Evolutionary conservation across 1,140 invertebrate genomes (phyloP), one percentile per base, ranked within the genome.

Genomic region (Cephus cinctus): DNA sequence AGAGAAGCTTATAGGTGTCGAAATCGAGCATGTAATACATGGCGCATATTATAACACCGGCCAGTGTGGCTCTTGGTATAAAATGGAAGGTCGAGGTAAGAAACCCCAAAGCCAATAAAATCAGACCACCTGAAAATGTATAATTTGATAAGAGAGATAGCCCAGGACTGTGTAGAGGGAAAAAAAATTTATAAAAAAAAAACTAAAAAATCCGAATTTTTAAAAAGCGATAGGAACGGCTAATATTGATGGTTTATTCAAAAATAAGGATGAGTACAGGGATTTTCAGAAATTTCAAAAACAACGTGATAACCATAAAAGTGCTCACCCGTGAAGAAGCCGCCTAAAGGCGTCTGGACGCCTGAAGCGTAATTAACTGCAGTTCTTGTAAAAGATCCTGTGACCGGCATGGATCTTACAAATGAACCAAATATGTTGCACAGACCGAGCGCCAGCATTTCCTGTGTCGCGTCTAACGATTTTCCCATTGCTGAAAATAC

Each of bases 1-100:
- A 94, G 27, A 93, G 82, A 4, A 88, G 77, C 2, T 76, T 73
- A 44, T 90, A 82, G 6, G 85, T 84, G 39, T 86, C 78, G 54
- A 87, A 84, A 61, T 92, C 89, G 46, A 89, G 77, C 81, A 90
- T 86, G 52, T 86, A 86, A 19, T 89, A 78, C 78, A 90, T 88
- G 14, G 88, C 86, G 21, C 81, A 79, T 32, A 90, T 83, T 27
- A 90, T 87, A 4, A 90, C 81, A 3, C 82, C 83, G 3, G 85
- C 82, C 16, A 89, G 54, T 0, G 83, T 83, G 1, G 86, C 80
- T 66, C 89, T 89, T 0, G 88, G 88, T 57, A 90, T 89, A 57
- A 80, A 90, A 47, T 78, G 79, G 56, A 90, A 89, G 2, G 81
- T 82, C 0, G 80, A 76, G 0, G 87, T 88, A 3, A 90, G 67